Evolutionary conservation across 2,888 invertebrate genomes (phyloP).

Genomic region (Drosophila borborema): DNA sequence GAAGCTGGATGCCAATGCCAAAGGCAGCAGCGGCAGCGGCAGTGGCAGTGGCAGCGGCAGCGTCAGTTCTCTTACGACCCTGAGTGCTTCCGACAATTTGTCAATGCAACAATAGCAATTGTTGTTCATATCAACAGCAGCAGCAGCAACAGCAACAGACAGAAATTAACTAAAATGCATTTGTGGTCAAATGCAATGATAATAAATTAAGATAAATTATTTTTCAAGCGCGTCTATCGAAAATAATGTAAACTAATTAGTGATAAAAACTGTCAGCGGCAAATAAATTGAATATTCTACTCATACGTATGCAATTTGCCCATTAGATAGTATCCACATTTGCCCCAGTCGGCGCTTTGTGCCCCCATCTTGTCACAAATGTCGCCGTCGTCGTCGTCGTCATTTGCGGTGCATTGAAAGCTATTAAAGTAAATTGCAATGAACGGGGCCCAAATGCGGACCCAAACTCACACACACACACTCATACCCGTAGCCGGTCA

Average conservation of each 20-base stretch:
- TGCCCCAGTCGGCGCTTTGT: slow-evolving; percentile 40
- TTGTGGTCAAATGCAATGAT: slow-evolving; percentile 74
- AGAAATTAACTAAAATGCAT: slow-evolving; percentile 75
- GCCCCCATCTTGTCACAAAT: slow-evolving; percentile 43
- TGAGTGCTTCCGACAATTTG: slow-evolving; percentile 68
- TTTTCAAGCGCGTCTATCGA: slow-evolving; percentile 58
- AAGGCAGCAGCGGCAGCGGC: slow-evolving; percentile 41
- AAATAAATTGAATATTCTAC: slow-evolving; percentile 74
- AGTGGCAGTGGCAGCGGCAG: slow-evolving; percentile 33
- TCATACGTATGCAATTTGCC: slow-evolving; percentile 52
- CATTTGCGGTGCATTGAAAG: slow-evolving; percentile 69
- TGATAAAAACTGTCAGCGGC: slow-evolving; percentile 71
- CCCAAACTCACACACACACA: background rate
- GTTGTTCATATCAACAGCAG: slow-evolving; percentile 41
- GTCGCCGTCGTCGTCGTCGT: slow-evolving; percentile 18
- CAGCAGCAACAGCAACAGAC: slow-evolving; percentile 21
- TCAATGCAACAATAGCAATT: slow-evolving; percentile 59
- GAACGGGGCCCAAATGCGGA: slow-evolving; percentile 27
- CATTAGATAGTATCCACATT: slow-evolving; percentile 47
- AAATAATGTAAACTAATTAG: slow-evolving; percentile 75
- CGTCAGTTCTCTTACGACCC: slow-evolving; percentile 16
- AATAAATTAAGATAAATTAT: slow-evolving; percentile 74
- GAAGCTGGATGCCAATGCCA: slow-evolving; percentile 29
- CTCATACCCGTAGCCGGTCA: slow-evolving; percentile 3
- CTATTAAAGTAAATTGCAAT: slow-evolving; percentile 78